Conservation (phyloP, 2,888 invertebrate genomes). For the Nomada fabriciana region DNA sequence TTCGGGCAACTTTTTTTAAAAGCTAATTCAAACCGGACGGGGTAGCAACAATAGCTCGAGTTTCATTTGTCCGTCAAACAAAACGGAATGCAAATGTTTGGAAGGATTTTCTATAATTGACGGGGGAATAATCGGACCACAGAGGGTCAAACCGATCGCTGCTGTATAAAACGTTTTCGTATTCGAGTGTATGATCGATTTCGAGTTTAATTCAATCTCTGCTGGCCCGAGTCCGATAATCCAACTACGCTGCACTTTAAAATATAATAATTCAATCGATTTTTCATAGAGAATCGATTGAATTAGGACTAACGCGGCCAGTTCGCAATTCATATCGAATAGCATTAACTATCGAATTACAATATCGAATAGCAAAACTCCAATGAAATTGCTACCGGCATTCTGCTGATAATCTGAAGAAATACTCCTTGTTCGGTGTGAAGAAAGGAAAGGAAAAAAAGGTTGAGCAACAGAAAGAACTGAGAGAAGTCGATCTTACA, state of each 20-base stretch:
- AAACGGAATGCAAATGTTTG: constrained; percentile 22
- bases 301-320: constrained; percentile 6
- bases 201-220: constrained; percentile 21
- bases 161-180: constrained; percentile 11
- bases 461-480: neutral
- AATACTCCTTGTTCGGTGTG: neutral
- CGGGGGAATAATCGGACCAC: constrained; percentile 20
- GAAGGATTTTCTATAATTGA: constrained; percentile 33
- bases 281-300: constrained; percentile 10
- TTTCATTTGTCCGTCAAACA: neutral
- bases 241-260: constrained; percentile 10
- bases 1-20: neutral
- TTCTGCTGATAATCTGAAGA: neutral
- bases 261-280: constrained; percentile 31
- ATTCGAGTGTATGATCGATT: constrained; percentile 16
- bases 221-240: neutral
- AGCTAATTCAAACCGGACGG: neutral
- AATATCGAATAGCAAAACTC: neutral
- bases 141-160: constrained; percentile 1
- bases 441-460: neutral
- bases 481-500: neutral
- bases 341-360: too few relatives aligned
- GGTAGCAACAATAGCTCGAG: neutral
- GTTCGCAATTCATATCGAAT: neutral
- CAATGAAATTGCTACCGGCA: constrained; percentile 35